A percentile compares a stretch with the other conserved stretches of the same genome.
phyloP scores from a whole-genome alignment of 2,888 invertebrate species.

The Barypeithes pellucidus region DNA sequence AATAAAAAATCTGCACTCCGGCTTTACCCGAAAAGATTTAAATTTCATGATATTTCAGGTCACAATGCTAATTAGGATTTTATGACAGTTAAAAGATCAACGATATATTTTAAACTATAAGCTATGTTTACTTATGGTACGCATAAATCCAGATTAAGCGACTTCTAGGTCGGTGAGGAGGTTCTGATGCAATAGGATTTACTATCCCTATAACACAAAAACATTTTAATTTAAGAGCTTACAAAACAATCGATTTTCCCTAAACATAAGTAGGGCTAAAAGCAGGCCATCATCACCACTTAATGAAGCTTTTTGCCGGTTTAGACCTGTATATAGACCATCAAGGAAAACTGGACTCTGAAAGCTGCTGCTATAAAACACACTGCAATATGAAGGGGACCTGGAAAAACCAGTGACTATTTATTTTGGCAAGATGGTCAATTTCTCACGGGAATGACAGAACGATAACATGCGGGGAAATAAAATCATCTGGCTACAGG shows the following conservation, averaged over 20 bases:
- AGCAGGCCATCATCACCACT: not conserved
- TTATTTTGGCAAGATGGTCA: not conserved
- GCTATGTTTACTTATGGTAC: too few relatives aligned
- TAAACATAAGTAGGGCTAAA: not conserved
- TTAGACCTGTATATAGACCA: not conserved
- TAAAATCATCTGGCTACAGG: too few relatives aligned
- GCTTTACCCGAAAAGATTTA: too few relatives aligned
- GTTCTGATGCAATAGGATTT: not conserved
- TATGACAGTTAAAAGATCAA: too few relatives aligned
- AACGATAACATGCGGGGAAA: too few relatives aligned
- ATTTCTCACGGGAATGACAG: not conserved
- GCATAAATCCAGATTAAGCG: too few relatives aligned
- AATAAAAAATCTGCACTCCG: too few relatives aligned
- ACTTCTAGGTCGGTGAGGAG: not conserved
- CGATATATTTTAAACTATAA: too few relatives aligned
- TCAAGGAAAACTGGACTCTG: slow-evolving; percentile 3
- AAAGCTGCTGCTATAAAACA: slow-evolving; percentile 3
- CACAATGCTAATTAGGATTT: too few relatives aligned
- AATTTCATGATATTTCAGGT: too few relatives aligned
- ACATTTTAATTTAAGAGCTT: not conserved
- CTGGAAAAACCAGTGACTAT: not conserved
- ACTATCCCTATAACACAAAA: not conserved
- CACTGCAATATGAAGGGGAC: not conserved
- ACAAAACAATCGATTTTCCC: not conserved
- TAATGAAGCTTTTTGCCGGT: not conserved